Evolutionary conservation across 1,140 invertebrate genomes (phyloP).

Genomic region (Zaprionus kolodkinae): DNA sequence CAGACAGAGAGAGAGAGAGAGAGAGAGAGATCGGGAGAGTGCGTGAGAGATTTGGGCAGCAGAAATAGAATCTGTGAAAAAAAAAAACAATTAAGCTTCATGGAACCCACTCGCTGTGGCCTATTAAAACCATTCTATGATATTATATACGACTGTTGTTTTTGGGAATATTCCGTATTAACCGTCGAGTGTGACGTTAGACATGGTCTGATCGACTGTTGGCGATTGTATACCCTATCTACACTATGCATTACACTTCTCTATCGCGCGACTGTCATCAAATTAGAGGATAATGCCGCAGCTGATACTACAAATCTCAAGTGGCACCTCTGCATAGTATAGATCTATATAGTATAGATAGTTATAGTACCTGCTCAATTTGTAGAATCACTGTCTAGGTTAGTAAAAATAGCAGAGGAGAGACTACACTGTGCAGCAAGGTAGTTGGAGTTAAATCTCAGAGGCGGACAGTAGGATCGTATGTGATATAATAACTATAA

Average conservation of each 20-base stretch:
- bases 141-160: background rate
- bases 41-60: slow-evolving; percentile 6
- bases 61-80: background rate
- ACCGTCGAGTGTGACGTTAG: background rate
- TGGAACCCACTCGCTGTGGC: background rate
- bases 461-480: slow-evolving; percentile 2
- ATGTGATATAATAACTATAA: slow-evolving; percentile 26
- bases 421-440: slow-evolving; percentile 10
- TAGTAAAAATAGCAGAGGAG: slow-evolving; percentile 6
- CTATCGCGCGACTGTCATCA: slow-evolving; percentile 28
- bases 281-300: slow-evolving; percentile 17
- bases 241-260: slow-evolving; percentile 8
- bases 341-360: no score
- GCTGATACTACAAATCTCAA: slow-evolving; percentile 4
- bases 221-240: background rate
- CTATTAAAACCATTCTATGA: background rate
- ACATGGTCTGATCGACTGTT: background rate
- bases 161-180: background rate
- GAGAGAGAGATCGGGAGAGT: background rate
- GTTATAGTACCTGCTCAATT: slow-evolving; percentile 5
- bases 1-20: background rate
- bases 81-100: background rate
- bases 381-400: slow-evolving; percentile 21
- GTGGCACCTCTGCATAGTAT: background rate
- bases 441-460: background rate